A percentile compares a stretch with the other conserved stretches of the same genome.
Evolutionary conservation across 2,113 vertebrate genomes (phyloP).

Genomic region (Silurus glanis): DNA sequence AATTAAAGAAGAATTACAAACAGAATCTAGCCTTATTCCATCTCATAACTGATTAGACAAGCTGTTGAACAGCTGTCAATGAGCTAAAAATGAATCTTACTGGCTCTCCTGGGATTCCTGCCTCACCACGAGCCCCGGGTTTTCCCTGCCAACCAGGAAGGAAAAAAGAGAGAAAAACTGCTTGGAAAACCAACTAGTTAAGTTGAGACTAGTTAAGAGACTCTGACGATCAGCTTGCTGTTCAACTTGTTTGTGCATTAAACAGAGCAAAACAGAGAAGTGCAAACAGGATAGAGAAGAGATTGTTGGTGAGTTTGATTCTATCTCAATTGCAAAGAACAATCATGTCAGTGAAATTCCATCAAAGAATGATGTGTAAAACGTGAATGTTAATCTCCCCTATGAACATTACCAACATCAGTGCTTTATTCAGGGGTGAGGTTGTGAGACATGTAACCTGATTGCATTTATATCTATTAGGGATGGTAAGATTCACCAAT

Average conservation of each 20-base stretch:
- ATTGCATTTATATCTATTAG: no score
- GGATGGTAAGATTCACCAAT: no score
- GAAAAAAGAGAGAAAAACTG: slow-evolving; percentile 50
- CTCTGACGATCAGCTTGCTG: neutral
- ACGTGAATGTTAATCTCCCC: no score
- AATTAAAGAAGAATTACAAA: slow-evolving; percentile 58
- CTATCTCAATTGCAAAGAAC: neutral
- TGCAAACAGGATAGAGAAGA: neutral
- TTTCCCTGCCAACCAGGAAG: slow-evolving; percentile 82
- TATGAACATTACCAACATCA: no score
- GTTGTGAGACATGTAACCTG: no score
- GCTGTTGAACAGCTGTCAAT: slow-evolving; percentile 38
- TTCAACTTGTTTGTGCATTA: neutral
- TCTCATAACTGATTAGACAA: neutral
- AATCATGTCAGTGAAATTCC: neutral
- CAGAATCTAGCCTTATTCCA: slow-evolving; percentile 54
- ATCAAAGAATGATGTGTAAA: no score
- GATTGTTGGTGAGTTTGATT: neutral
- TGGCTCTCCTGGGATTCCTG: slow-evolving; percentile 88
- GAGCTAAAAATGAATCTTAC: slow-evolving; percentile 75
- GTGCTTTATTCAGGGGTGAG: no score
- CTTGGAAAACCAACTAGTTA: neutral
- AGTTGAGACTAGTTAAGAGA: no score
- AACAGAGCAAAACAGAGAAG: neutral
- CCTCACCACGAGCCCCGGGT: slow-evolving; percentile 80